These are phyloP conservation scores for Danaus plexippus DNA, from an alignment of 1,140 invertebrate genomes.

Conservation along the genomic window DNA sequence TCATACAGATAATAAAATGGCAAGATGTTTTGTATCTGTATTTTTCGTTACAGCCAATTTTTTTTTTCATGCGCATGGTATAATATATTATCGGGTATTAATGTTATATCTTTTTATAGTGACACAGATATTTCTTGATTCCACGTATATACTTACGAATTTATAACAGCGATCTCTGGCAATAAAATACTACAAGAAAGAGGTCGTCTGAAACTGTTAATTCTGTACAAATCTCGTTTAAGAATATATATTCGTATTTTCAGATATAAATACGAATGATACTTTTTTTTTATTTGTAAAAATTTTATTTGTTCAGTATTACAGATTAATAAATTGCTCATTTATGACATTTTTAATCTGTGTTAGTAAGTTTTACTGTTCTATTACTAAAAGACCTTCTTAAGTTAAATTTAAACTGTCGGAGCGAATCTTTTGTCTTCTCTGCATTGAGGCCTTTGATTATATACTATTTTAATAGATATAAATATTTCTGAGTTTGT, in stretches of 20 bases:
- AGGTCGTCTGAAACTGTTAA: conserved; percentile 41
- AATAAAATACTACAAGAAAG: conserved; percentile 47
- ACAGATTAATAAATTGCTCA: no score
- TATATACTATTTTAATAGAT: no score
- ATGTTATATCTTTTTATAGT: conserved; percentile 30
- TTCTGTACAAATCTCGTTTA: conserved; percentile 41
- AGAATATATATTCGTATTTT: conserved; percentile 15
- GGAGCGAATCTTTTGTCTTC: no score
- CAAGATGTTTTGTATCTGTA: no score
- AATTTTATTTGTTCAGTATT: conserved; percentile 18
- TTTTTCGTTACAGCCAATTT: no score
- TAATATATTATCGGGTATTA: conserved; percentile 2
- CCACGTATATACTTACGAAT: conserved; percentile 45
- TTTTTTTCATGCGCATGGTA: neutral
- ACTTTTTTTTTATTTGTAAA: conserved; percentile 1
- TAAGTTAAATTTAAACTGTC: no score
- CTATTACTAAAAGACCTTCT: no score
- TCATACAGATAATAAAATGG: conserved; percentile 3
- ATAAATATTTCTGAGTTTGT: no score
- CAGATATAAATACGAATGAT: no score
- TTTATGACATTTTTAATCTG: no score
- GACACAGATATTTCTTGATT: conserved; percentile 51
- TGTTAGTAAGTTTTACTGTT: no score
- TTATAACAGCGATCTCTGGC: conserved; percentile 41
- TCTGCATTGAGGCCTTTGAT: no score